Base-by-base conservation (phyloP, 2,113 vertebrate species). In the Cathartes aura region DNA sequence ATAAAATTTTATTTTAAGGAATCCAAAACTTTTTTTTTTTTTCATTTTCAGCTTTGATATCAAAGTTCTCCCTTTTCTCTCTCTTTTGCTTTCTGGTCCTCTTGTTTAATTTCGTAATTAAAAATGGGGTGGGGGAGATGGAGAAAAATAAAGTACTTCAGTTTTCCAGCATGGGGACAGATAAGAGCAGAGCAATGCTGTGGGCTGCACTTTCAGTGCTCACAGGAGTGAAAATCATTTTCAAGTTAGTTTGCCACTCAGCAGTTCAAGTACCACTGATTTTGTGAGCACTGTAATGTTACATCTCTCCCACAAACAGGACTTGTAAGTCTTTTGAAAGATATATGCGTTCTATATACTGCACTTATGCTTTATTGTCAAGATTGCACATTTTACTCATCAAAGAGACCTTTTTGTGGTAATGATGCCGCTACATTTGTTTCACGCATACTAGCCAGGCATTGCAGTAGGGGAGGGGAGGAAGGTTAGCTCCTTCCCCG, bases 391-490 rank as follows among this genome's bases (percentile, higher is more conserved):
- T 55, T 32, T 53, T 68, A 53, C n/a, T 29, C 36, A 63, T 15
- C 58, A 64, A n/a, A 87, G 42, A 36, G 45, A 47, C 23, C 3
- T n/a, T 40, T 24, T 7, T 11, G 36, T 12, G 29, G 55, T 23
- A 32, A 6, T 3, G 14, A 2, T 6, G 36, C 21, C 8, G 11
- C 36, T 8, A 4, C 19, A 2, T 7, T 21, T 21, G 34, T 32
- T 20, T 5, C 42, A 20, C 48, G 8, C 1, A 4, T 11, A 5
- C 12, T 4, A 21, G 27, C 43, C 22, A 3, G 43, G 43, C 1
- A 13, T 1, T 58, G 50, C 82, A 50, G 40, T 1, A 38, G 38
- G 38, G 38, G 38, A 6, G 12, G 15, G 30, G 22, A 30, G n/a
- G n/a, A n/a, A 63, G 48, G 30, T 9, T 4, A 21, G 40, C 47